Base-by-base conservation (phyloP, 2,888 invertebrate species). In the Polymixis lichenea region DNA sequence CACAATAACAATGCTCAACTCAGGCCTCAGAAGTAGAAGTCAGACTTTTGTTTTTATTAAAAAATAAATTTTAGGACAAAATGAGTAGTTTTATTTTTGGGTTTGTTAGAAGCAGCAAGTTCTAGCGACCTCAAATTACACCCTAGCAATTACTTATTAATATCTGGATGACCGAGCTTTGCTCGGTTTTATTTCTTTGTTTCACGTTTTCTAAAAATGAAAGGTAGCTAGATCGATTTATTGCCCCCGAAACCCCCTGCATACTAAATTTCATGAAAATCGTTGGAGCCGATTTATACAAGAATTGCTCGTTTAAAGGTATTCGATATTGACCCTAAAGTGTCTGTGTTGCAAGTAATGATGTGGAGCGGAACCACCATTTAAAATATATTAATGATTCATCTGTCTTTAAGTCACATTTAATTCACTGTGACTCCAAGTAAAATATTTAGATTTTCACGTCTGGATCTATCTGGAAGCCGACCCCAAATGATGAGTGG, bases 31-130 rank as follows among this genome's bases (percentile, higher is more conserved):
- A 32, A 72, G 32, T 78, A 73, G 38, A 56, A 73, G 60, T 71
- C 64, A 80, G 51, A 70, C 32, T 56, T 62, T 61, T 84, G 78
- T 83, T 84, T 83, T 78, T 78, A 83, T 53, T 78, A 62, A 77
- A 62, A 77, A 81, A 84, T 81, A 74, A 81, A 78, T 19, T 53
- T 70, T 67, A 84, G 28, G 74, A 78, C 66, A 72, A 81, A 66
- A 28, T 72, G 22, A 51, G 61, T 67, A 9, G 74, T 78, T 70
- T 83, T 62, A 72, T 75, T 83, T 75, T 46, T 72, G n/a, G 13
- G 5, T 6, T 19, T 19, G 15, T 60, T 72, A 53, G 22, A 56
- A 22, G 22, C 28, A 53, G 11, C 7, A 17, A 32, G 7, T 61
- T 55, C n/a, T 60, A 51, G 11, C 22, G 38, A 38, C 17, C 46